These are phyloP conservation scores for Nibea coibor DNA, from an alignment of 2,113 vertebrate genomes.

Conservation along the genomic window DNA sequence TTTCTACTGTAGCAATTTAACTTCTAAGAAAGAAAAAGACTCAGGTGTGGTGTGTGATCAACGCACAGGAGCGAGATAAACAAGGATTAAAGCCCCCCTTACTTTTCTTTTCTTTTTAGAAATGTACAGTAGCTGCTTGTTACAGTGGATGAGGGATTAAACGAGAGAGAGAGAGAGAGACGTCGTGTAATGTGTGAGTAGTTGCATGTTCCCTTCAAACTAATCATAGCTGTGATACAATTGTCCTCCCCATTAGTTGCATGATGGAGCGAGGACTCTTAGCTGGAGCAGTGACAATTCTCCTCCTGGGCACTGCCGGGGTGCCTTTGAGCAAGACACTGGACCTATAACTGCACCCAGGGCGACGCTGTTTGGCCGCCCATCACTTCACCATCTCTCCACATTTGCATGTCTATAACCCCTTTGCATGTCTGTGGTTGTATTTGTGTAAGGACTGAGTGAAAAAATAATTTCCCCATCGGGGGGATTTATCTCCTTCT, in stretches of 20 bases:
- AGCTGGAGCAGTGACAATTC: too few relatives aligned
- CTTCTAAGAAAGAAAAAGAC: slow-evolving; percentile 41
- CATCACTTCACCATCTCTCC: too few relatives aligned
- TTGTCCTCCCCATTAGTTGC: not conserved
- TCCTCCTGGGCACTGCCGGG: too few relatives aligned
- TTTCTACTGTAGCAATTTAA: slow-evolving; percentile 54
- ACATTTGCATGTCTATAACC: too few relatives aligned
- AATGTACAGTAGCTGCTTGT: slow-evolving; percentile 1
- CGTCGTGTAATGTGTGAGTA: not conserved
- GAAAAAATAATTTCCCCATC: too few relatives aligned
- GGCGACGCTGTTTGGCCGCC: too few relatives aligned
- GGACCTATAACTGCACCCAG: too few relatives aligned
- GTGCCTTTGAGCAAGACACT: too few relatives aligned
- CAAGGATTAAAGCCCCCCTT: slow-evolving; percentile 25
- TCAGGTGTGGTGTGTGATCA: slow-evolving; percentile 12
- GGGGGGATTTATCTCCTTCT: too few relatives aligned
- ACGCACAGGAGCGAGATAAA: slow-evolving; percentile 34
- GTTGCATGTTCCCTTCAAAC: not conserved
- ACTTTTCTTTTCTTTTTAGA: slow-evolving; percentile 1
- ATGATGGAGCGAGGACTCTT: not conserved
- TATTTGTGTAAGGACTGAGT: too few relatives aligned
- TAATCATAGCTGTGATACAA: not conserved
- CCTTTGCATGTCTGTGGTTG: too few relatives aligned
- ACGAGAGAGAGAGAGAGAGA: not conserved
- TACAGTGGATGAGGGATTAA: slow-evolving; percentile 11